Evolutionary conservation across 2,113 vertebrate species (phyloP).

Genomic region (Labeo catla): DNA sequence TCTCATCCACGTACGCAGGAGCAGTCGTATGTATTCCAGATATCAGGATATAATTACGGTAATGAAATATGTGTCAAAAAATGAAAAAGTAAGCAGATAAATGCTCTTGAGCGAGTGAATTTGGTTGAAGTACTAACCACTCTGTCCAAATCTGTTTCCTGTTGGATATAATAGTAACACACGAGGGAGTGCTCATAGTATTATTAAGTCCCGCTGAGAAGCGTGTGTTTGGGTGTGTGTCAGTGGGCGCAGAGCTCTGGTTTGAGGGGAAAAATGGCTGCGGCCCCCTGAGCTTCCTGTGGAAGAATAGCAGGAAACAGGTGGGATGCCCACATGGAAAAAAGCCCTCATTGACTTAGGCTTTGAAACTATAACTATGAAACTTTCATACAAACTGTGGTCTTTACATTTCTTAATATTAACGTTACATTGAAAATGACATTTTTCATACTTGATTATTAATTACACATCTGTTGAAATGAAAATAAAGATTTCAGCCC

Average conservation of each 20-base stretch:
- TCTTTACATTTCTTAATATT: neutral
- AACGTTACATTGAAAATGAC: neutral
- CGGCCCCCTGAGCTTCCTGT: conserved; percentile 76
- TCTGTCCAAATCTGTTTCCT: conserved; percentile 36
- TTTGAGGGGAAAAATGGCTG: conserved; percentile 42
- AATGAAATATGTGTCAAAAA: neutral
- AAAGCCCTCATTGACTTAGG: conserved; percentile 22
- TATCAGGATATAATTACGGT: neutral
- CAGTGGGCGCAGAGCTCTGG: neutral
- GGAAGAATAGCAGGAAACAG: conserved; percentile 88
- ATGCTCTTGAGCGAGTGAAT: neutral
- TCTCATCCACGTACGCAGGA: neutral
- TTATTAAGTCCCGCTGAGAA: conserved; percentile 13
- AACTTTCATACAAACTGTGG: neutral
- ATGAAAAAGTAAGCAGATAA: neutral
- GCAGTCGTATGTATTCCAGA: neutral
- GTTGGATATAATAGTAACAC: conserved; percentile 19
- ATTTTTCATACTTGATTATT: neutral
- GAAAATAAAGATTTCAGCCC: neutral
- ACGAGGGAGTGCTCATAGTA: neutral
- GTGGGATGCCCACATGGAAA: conserved; percentile 75
- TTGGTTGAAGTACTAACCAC: neutral
- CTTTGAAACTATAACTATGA: conserved; percentile 18
- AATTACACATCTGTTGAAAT: neutral
- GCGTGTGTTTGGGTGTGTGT: conserved; percentile 15